Percentiles rank a stretch among this genome's conserved stretches.
phyloP scores from a whole-genome alignment of 2,888 invertebrate species.

The Trachelus stipa region DNA sequence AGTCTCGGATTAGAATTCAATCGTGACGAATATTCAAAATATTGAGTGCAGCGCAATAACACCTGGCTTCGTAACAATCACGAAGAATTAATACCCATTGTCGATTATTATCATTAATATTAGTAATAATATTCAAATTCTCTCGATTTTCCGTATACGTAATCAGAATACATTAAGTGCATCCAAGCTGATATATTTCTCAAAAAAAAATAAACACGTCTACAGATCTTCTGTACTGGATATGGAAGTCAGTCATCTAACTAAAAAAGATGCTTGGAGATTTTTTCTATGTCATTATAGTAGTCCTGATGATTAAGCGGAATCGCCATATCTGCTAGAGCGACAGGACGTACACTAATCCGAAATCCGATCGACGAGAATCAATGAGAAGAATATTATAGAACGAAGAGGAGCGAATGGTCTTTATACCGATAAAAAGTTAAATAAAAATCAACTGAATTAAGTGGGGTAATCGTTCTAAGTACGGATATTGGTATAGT shows the following conservation, averaged over 20 bases:
- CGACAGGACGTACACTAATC: not conserved
- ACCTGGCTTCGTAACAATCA: conserved; percentile 20
- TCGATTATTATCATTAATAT: not conserved
- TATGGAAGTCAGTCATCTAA: not conserved
- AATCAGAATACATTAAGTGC: not conserved
- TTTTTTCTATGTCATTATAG: not conserved
- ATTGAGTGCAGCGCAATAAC: conserved; percentile 22
- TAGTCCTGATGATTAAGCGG: not conserved
- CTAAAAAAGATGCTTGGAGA: not conserved
- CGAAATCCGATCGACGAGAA: not conserved
- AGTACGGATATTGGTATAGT: not conserved
- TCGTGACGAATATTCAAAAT: conserved; percentile 22
- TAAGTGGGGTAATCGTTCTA: not conserved
- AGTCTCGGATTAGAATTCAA: conserved; percentile 17
- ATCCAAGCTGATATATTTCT: not conserved
- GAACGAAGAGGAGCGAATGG: not conserved
- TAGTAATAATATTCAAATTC: conserved; percentile 10
- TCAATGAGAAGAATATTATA: not conserved
- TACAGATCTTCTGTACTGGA: not conserved
- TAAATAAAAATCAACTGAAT: not conserved
- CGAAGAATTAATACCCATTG: conserved; percentile 23
- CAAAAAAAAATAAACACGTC: not conserved
- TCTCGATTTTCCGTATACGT: not conserved
- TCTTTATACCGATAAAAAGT: not conserved
- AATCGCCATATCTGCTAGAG: not conserved